Evolutionary conservation across 2,113 vertebrate species (phyloP).

Genomic region (Hassar affinis): DNA sequence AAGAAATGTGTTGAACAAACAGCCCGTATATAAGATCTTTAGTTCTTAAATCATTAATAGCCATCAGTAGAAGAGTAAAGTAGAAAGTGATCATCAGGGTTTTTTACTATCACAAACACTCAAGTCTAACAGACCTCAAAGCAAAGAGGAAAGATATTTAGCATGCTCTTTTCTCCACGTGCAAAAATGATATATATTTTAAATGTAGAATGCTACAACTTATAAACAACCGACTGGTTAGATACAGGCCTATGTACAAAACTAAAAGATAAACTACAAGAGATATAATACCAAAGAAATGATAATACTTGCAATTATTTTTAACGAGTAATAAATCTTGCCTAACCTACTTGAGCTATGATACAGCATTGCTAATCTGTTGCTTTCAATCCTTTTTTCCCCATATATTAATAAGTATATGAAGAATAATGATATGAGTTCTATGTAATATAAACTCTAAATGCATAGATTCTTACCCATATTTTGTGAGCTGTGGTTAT

Average conservation of each 20-base stretch:
- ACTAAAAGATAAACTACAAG: not conserved
- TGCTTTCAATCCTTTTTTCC: too few species aligned
- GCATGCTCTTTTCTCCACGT: too few species aligned
- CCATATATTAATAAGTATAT: too few species aligned
- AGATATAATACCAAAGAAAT: not conserved
- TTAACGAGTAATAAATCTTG: not conserved
- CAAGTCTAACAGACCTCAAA: not conserved
- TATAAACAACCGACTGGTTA: not conserved
- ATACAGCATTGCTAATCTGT: too few species aligned
- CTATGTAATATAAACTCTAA: not conserved
- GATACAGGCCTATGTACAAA: not conserved
- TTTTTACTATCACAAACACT: not conserved
- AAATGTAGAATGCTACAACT: too few species aligned
- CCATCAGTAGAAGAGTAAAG: not conserved
- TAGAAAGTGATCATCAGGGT: not conserved
- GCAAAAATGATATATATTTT: too few species aligned
- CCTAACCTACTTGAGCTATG: not conserved
- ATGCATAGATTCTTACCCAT: too few species aligned
- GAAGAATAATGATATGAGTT: too few species aligned
- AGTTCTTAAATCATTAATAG: not conserved
- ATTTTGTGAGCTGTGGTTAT: not conserved
- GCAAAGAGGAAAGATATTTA: too few species aligned
- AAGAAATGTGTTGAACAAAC: not conserved
- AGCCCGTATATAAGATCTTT: not conserved
- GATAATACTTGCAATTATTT: not conserved